Conservation (phyloP, 2,888 invertebrate species). For the Drosophila kanekoi region DNA sequence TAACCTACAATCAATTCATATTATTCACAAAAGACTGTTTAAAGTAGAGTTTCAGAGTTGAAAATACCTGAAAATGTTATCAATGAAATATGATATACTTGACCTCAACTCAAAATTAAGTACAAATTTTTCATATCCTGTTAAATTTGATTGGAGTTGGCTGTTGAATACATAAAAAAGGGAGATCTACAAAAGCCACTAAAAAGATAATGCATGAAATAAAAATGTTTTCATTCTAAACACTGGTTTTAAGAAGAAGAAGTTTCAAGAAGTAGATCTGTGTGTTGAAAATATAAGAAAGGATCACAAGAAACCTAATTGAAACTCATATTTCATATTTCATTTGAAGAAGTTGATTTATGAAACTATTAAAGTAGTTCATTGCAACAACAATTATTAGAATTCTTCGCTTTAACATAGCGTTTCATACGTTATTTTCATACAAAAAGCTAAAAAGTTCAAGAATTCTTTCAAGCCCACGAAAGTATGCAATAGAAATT, state of each 20-base stretch:
- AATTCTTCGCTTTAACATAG: background rate
- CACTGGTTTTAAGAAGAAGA: too few relatives aligned
- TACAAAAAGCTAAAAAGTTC: background rate
- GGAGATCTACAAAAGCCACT: too few relatives aligned
- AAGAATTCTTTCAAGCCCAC: background rate
- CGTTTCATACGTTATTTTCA: background rate
- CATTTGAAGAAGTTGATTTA: too few relatives aligned
- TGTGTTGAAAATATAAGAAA: too few relatives aligned
- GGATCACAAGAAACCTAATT: too few relatives aligned
- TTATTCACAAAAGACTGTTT: too few relatives aligned
- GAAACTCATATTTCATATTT: too few relatives aligned
- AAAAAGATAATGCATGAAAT: too few relatives aligned
- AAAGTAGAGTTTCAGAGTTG: too few relatives aligned
- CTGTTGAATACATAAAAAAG: too few relatives aligned
- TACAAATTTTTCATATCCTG: background rate
- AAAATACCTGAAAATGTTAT: background rate
- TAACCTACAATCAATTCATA: background rate
- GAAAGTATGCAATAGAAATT: constrained; percentile 40
- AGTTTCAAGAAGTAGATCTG: too few relatives aligned
- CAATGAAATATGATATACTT: background rate
- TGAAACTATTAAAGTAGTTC: background rate
- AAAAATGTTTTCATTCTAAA: too few relatives aligned
- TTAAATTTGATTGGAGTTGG: background rate
- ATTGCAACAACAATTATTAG: background rate
- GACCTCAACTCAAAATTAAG: background rate